These are phyloP conservation scores for Gonatopus flavifemur DNA, from an alignment of 1,140 invertebrate species.

Conservation along the genomic window DNA sequence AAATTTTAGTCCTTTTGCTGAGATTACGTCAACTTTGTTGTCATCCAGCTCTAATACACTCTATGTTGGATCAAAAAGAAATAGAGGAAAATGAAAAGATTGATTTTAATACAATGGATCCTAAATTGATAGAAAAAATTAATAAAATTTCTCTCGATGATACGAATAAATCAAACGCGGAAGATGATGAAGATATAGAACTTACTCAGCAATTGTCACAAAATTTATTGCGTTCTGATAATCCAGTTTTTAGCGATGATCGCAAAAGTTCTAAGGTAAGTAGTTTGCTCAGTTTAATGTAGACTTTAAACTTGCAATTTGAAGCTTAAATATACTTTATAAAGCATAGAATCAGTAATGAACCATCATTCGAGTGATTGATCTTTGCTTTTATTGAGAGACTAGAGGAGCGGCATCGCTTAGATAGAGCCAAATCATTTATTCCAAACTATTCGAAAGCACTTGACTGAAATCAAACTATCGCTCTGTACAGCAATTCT, in stretches of 20 bases:
- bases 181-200: constrained; percentile 53
- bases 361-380: too few species aligned
- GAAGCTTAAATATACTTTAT: background rate
- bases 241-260: constrained; percentile 69
- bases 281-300: background rate
- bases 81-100: constrained; percentile 38
- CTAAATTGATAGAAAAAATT: constrained; percentile 65
- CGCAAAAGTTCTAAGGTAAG: constrained; percentile 65
- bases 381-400: too few species aligned
- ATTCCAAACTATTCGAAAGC: too few species aligned
- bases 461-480: too few species aligned
- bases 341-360: too few species aligned
- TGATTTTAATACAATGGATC: constrained; percentile 44
- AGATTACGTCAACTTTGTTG: constrained; percentile 86
- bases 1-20: constrained; percentile 81
- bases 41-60: constrained; percentile 78
- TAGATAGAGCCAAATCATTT: too few species aligned
- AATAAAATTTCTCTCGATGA: constrained; percentile 36
- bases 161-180: constrained; percentile 45
- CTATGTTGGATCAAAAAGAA: constrained; percentile 62
- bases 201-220: constrained; percentile 42
- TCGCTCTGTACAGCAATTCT: too few species aligned
- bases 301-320: background rate
- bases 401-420: too few species aligned
- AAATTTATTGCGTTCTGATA: constrained; percentile 62